Evolutionary conservation across 2,888 invertebrate genomes (phyloP), one percentile per base, ranked within the genome.

Genomic region (Melinaea marsaeus): DNA sequence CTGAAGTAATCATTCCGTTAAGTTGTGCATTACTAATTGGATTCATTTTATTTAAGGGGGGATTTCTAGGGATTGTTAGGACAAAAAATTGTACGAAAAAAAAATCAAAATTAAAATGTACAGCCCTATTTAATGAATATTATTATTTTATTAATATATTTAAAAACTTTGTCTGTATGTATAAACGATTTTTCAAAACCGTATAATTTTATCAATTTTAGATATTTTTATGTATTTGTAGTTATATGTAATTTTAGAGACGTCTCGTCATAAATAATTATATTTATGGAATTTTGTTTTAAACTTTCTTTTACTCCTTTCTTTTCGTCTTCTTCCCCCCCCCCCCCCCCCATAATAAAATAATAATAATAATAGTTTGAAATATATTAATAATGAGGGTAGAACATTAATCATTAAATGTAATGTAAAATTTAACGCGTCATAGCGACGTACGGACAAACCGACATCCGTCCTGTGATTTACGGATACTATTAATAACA

Each of bases 1-100:
- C 71, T 67, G 69, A 73, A 72, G 72, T 74, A 73, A 74, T 74
- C 73, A 74, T 71, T 72, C 71, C 70, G 64, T 70, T 69, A 71
- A 69, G 69, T 71, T 68, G 68, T 65, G 66, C 57, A 59, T 67
- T 61, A 59, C 63, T 67, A 67, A 69, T 71, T 67, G 70, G 69
- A 63, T 68, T 68, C 66, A 42, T 42, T 42, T 42, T 42, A 42
- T 42, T 42, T 42, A 3, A 42, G 51, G 60, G 64, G 62, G 61
- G 55, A 55, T 47, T 58, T 45, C 34, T 13, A n/a, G 42, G 45
- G 60, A 32, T 57, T 46, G 64, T 33, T 45, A 57, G 7, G n/a
- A 22, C 42, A 11, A 5, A 57, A 57, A 57, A 45, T 45, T 42
- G 3, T 37, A 22, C 42, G 9, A 5, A 57, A 57, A 57, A 45